Base-by-base conservation (phyloP, 2,888 invertebrate genomes). In the Galeopsomyia nigrocyanea region DNA sequence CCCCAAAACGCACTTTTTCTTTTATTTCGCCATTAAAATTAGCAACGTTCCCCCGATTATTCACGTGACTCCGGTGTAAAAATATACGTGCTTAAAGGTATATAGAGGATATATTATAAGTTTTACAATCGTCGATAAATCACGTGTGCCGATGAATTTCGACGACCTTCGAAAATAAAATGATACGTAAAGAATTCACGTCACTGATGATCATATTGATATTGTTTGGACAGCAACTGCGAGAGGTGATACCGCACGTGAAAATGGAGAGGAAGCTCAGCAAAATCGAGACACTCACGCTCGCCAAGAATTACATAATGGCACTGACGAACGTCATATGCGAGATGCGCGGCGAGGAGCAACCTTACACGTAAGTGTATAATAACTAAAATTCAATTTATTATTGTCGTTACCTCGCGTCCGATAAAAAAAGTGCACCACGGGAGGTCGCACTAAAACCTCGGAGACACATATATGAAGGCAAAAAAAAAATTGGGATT, bases 261-360 rank as follows among this genome's bases (percentile, higher is more conserved):
- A 92, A 92, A 86, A 91, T 92, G 89, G 93, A 93, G 83, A 88
- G 93, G 80, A 92, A 92, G 84, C 87, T 94, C 81, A 93, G 93
- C 78, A 94, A 94, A 89, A 94, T 94, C 82, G 94, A 94, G 87
- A 94, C 94, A 31, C 88, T 94, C 77, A 93, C 93, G 64, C 87
- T 94, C 87, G 94, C 94, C 78, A 93, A 93, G 88, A 93, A 94
- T 88, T 94, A 94, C 87, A 94, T 94, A 84, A 93, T 93, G 91
- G 93, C 93, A 50, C 87, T 94, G 82, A 93, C 93, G 79, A 93
- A 93, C 86, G 92, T 93, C 81, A 92, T 94, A 81, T 93, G 93
- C 86, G 93, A 92, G 83, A 92, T 93, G 90, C 87, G 92, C 76
- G 92, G 92, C 47, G 92, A 93, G 83, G 90, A 90, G 77, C 90